Evolutionary conservation across 1,140 invertebrate species (phyloP), one percentile per base, ranked within the genome.

Genomic region (Rhyzopertha dominica): DNA sequence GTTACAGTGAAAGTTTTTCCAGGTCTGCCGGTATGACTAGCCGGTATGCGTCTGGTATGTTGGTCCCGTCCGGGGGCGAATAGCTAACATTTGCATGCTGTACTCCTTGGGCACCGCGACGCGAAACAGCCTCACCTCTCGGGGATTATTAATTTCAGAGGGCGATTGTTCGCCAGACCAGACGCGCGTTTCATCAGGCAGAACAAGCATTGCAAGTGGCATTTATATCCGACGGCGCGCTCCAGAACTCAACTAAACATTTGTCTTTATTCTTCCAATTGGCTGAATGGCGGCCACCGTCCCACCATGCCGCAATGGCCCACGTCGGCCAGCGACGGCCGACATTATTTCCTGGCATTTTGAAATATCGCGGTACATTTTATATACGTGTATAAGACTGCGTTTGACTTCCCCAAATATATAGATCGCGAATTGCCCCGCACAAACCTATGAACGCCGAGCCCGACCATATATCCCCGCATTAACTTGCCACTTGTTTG

Each of bases 191-290:
- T 50, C 58, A 66, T 66, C 63, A 66, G 61, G 55, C 43, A 37
- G 59, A 59, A 60, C 61, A 59, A 54, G 58, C 56, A 59, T 62
- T 65, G 61, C 61, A 50, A 58, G 51, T 66, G 64, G 61, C 64
- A 65, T 66, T 66, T 66, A 66, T 66, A 59, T 59, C 61, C 56
- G 54, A 44, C 55, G 59, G 58, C 53, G n/a, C n/a, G 60, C 56
- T 58, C 54, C 46, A 58, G 49, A 59, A 59, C 48, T 58, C 58
- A 62, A 56, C 58, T 59, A 64, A 62, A 64, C 63, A 67, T 67
- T 67, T 67, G 60, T 67, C 63, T 67, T 67, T 65, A 67, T 65
- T 65, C 62, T 67, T 65, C 62, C 63, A 58, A 65, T 63, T 65
- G 62, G 59, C 43, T 59, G 60, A 47, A 47, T 60, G 53, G 56